A percentile compares a stretch with the other conserved stretches of the same genome.
These are phyloP conservation scores for human (Homo sapiens) DNA, from an alignment of 2,113 vertebrate species.

Conservation along the genomic window GRCh38 chr1:49825001-49825500, in stretches of 20 bases:
- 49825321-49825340: background rate
- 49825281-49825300: background rate
- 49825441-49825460: background rate
- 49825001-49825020: background rate
- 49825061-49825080: background rate
- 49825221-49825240: background rate
- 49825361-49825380: background rate
- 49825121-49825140: background rate
- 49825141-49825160: background rate
- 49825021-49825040: background rate
- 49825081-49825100: background rate
- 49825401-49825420: background rate
- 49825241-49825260: background rate
- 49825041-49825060: background rate
- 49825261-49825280: background rate
- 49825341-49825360: background rate
- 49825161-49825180: background rate
- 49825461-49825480: background rate
- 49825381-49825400: background rate
- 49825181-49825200: conserved; percentile 12
- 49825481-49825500: background rate
- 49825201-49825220: background rate
- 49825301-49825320: background rate
- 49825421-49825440: background rate
- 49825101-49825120: background rate